Base-by-base conservation (phyloP, 2,888 invertebrate genomes). In the Torymus tubicola region DNA sequence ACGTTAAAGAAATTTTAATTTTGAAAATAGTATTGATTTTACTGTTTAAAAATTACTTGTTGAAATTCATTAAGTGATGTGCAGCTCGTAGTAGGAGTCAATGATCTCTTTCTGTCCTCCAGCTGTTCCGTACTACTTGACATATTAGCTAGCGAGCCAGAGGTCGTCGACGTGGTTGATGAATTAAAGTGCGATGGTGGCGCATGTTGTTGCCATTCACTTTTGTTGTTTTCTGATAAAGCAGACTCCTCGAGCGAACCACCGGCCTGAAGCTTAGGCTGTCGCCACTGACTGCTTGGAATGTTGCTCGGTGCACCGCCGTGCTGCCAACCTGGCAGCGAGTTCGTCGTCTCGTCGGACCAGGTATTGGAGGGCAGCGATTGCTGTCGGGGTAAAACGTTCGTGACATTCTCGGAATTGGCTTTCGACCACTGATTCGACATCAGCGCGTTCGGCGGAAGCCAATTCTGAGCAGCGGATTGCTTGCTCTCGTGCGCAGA, bases 71-170 rank as follows among this genome's bases (percentile, higher is more conserved):
- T 87, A 10, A 87, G 79, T 0, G 83, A 85, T 12, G 84, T 71
- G 10, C 86, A 84, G 81, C 85, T 87, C 12, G 85, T 81, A 2
- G 83, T 76, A 14, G 86, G 85, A 2, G 86, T 84, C 5, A 84
- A 74, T 3, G 86, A 84, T 60, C 84, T 85, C 53, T 87, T 88
- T 4, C 86, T 84, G 18, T 87, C 88, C n/a, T 87, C 87, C 0
- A 81, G 57, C 1, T 82, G 83, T 67, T 87, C 87, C 0, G 84
- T 80, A 16, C 83, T 84, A 13, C 83, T 84, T 0, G 85, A 83
- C 75, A 85, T 82, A 76, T 85, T 87, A 18, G 85, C 82, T 52
- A 83, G 81, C 31, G 86, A 83, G 60, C 87, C 86, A n/a, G 85
- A 82, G 12, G 84, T 81, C 14, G 87, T 84, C 3, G 86, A 83